These are phyloP conservation scores for Neodiprion virginianus DNA, from an alignment of 1,140 invertebrate species.

Conservation along the genomic window DNA sequence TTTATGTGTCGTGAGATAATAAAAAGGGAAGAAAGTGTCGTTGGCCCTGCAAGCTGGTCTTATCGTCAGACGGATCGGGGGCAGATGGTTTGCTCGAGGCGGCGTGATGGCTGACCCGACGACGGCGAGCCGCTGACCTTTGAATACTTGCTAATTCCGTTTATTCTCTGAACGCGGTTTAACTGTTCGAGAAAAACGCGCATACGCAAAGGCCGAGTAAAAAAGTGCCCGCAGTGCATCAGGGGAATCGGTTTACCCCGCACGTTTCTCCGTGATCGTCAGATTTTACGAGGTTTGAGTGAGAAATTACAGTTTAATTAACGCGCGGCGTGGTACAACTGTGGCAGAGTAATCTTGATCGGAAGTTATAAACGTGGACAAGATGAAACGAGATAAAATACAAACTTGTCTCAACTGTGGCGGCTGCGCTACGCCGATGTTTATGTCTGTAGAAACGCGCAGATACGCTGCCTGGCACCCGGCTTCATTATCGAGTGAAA, in stretches of 20 bases:
- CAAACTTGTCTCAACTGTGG: neutral
- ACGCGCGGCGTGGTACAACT: neutral
- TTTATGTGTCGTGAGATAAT: neutral
- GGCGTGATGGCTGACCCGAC: neutral
- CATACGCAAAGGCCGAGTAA: neutral
- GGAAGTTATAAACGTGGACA: neutral
- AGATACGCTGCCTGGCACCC: neutral
- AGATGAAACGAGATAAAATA: constrained; percentile 5
- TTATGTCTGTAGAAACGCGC: no score
- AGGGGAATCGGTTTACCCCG: neutral
- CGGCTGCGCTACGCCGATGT: no score
- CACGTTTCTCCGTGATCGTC: neutral
- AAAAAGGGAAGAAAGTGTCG: neutral
- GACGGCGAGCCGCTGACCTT: neutral
- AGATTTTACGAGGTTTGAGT: constrained; percentile 1
- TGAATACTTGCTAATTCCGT: neutral
- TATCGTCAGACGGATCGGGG: neutral
- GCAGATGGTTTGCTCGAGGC: neutral
- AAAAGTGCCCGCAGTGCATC: neutral
- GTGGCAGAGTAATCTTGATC: constrained; percentile 1
- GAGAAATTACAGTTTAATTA: constrained; percentile 13
- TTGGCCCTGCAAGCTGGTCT: neutral
- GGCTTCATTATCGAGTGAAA: constrained; percentile 1
- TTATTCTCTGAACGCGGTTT: no score
- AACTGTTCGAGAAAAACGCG: neutral